Evolutionary conservation across 2,888 invertebrate genomes (phyloP), one percentile per base, ranked within the genome.

Genomic region (Tortrix viridana): DNA sequence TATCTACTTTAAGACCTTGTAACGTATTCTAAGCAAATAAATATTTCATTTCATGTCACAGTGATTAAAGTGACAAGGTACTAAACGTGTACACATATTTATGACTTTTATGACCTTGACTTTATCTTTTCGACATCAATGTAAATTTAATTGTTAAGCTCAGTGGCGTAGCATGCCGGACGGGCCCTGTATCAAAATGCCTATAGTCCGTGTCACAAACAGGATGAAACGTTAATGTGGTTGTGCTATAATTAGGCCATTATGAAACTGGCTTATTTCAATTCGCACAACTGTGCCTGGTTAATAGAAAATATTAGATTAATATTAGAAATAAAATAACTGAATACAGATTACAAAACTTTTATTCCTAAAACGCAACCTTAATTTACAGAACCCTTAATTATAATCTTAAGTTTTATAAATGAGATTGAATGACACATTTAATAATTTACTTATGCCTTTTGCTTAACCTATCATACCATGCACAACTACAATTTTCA

Each of bases 331-430:
- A 61, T 61, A 61, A 61, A 61, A 61, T 22, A 20, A 56, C 22
- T 55, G 37, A 49, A 44, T 49, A 56, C 37, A 56, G 49, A 61
- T 37, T 61, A 61, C 49, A 61, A 61, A 37, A 5, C 18, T 61
- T 61, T 61, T 44, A 61, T 56, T 61, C 5, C 43, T 37, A 55
- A 49, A 32, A 37, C 32, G 14, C 18, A 19, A 38, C 47, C 48
- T 48, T 61, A 48, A 22, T 44, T 23, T 43, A 43, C 32, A 49
- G 9, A 32, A 32, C 19, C 14, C 37, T n/a, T 37, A 50, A 37
- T 50, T 19, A 20, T 16, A 50, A n/a, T 32, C 26, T 22, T 48
- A 50, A 3, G n/a, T 6, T 16, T 22, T n/a, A 49, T 18, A 37
- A 37, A 14, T 12, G 9, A 49, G 9, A 26, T 49, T 16, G 14